Evolutionary conservation across 2,113 vertebrate species (phyloP).

Genomic region (Calidris pygmaea): DNA sequence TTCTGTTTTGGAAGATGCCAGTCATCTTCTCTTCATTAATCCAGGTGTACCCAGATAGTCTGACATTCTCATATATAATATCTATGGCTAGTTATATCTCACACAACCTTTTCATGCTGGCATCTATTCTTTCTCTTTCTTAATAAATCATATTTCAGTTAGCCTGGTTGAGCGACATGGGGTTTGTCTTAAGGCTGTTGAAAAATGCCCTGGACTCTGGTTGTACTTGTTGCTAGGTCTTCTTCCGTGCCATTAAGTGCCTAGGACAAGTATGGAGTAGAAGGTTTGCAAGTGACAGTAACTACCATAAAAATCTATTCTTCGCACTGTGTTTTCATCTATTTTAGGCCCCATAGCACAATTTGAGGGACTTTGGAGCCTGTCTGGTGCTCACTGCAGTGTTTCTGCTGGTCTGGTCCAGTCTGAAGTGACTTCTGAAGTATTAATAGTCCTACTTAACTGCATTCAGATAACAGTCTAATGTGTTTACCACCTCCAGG

Average conservation of each 20-base stretch:
- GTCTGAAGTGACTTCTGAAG: background rate
- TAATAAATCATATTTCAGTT: background rate
- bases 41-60: background rate
- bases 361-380: background rate
- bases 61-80: accelerated
- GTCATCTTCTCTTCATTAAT: background rate
- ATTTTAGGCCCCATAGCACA: background rate
- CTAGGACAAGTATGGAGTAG: background rate
- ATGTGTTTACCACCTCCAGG: background rate
- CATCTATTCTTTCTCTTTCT: background rate
- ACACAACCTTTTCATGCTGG: background rate
- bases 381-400: background rate
- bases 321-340: background rate
- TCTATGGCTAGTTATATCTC: background rate
- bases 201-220: background rate
- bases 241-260: background rate
- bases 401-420: background rate
- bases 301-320: background rate
- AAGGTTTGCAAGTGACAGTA: background rate
- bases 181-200: background rate
- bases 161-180: accelerated
- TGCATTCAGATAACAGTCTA: background rate
- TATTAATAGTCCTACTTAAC: background rate
- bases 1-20: background rate
- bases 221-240: accelerated